Percentiles rank a stretch among this genome's conserved stretches.
phyloP scores from a whole-genome alignment of 1,140 invertebrate genomes.

The Lamellibrachia luymesi region DNA sequence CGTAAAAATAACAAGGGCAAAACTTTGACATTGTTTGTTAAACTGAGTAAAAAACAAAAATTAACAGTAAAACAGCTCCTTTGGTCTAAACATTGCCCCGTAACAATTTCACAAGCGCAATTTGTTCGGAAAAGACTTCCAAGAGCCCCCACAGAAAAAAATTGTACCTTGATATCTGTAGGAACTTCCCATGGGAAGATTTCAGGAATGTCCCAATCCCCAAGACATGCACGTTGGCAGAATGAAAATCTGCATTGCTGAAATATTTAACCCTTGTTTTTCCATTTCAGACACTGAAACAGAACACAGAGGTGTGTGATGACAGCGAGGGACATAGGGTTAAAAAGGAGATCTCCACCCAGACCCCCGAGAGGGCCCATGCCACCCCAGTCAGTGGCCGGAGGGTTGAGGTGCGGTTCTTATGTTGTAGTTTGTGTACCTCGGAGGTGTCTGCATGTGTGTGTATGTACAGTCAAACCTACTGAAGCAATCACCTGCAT shows the following conservation, averaged over 20 bases:
- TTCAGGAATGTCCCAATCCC: too few relatives aligned
- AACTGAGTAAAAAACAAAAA: too few relatives aligned
- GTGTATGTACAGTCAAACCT: background rate
- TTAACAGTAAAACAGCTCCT: too few relatives aligned
- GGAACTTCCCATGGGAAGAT: too few relatives aligned
- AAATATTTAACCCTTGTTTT: background rate
- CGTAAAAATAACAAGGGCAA: too few relatives aligned
- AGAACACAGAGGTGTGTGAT: slow-evolving; percentile 82
- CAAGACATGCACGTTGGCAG: background rate
- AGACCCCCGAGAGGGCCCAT: slow-evolving; percentile 60
- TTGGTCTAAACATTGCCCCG: too few relatives aligned
- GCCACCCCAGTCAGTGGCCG: slow-evolving; percentile 3
- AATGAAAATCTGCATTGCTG: background rate
- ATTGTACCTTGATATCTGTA: too few relatives aligned
- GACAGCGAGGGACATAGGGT: slow-evolving; percentile 39
- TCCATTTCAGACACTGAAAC: slow-evolving; percentile 78
- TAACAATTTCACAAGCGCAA: too few relatives aligned
- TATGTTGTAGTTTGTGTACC: background rate
- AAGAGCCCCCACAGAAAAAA: too few relatives aligned
- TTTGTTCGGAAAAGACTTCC: too few relatives aligned
- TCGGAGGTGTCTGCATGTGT: background rate
- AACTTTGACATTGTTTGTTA: too few relatives aligned
- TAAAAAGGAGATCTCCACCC: slow-evolving; percentile 69
- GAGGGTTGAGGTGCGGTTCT: background rate
- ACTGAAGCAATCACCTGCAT: background rate